Evolutionary conservation across 2,797 vertebrate species (phyloP).

Genomic region (Galago senegalensis): DNA sequence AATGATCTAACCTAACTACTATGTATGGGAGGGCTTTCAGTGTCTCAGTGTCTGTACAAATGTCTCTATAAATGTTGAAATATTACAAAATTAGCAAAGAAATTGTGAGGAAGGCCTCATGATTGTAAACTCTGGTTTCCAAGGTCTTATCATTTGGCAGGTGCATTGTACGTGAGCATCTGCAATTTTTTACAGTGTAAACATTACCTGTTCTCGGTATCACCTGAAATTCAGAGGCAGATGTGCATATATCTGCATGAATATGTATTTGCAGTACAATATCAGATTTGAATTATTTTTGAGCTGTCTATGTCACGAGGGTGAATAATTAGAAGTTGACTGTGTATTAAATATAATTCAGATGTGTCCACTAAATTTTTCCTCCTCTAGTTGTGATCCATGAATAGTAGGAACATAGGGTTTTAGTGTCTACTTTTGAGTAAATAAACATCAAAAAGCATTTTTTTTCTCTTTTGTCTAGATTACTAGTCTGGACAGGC

Average conservation of each 20-base stretch:
- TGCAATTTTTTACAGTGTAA: neutral
- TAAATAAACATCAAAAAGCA: neutral
- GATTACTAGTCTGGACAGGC: neutral
- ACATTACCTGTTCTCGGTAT: neutral
- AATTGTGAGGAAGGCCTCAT: neutral
- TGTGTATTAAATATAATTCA: neutral
- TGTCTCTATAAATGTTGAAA: neutral
- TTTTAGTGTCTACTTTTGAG: neutral
- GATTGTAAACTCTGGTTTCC: neutral
- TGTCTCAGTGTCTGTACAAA: neutral
- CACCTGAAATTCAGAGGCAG: too few species aligned
- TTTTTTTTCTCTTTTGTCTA: neutral
- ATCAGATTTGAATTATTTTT: neutral
- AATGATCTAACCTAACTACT: neutral
- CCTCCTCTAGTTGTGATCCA: neutral
- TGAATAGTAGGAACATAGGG: neutral
- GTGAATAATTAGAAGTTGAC: neutral
- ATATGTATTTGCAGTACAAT: neutral
- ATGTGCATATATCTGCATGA: neutral
- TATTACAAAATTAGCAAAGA: slow-evolving; percentile 4
- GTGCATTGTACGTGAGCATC: neutral
- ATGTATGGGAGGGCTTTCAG: neutral
- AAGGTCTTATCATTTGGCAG: neutral
- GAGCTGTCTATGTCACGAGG: neutral
- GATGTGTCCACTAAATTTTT: neutral